Base-by-base conservation (phyloP, 2,113 vertebrate genomes). In the Hymenochirus boettgeri region DNA sequence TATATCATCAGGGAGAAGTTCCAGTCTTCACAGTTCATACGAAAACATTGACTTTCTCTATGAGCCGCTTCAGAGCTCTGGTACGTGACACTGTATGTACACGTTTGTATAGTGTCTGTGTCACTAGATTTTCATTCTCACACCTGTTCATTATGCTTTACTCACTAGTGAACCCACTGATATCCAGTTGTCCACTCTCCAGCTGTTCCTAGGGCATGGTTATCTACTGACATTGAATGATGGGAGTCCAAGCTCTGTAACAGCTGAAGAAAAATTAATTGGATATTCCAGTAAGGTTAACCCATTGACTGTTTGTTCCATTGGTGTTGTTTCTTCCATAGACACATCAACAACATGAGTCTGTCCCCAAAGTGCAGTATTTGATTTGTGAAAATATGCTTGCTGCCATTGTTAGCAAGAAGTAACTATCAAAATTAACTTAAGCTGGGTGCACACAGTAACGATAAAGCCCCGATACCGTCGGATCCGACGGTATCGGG, bases 1-100 rank as follows among this genome's bases (percentile, higher is more conserved):
- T 69, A 56, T 60, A 57, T 60, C n/a, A n/a, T n/a, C 57, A 69
- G 65, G 65, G 57, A 53, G 65, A 69, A 69, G 65, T 60, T 60
- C 56, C 65, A 69, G 56, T 60, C 65, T 69, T 23, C 65, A 69
- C 18, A 57, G 65, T 23, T 69, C 57, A 23, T 69, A 48, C 23
- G 65, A 69, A 69, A 53, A 53, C 19, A 42, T 52, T 69, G 55
- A 69, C 29, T 39, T 53, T n/a, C 53, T 69, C 35, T 69, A 29
- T 69, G 65, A 69, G 33, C 65, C 35, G 25, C 56, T 69, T 4
- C 65, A 69, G 35, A 60, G 56, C 47, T 59, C 65, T 52, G 65
- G 65, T 69, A 69, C n/a, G 65, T 69, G 65, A 53, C 57, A 42
- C 56, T 67, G 23, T 69, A 33, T 69, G 8, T 69, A 53, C 47